Conservation (phyloP, 2,797 vertebrate species). For the Limnodromus scolopaceus region DNA sequence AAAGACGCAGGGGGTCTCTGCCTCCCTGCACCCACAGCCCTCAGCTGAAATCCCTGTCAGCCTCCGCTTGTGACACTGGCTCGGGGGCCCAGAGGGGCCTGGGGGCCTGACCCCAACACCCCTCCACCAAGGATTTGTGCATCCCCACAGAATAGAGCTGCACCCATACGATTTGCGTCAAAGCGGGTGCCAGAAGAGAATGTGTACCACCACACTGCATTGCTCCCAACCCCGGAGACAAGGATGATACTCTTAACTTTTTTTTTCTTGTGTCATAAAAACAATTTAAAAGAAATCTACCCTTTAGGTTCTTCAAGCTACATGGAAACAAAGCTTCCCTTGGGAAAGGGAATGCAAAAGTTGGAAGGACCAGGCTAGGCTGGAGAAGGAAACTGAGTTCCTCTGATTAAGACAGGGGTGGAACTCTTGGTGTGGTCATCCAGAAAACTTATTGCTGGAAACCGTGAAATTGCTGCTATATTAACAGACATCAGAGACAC, state of each 20-base stretch:
- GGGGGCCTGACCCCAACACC: neutral
- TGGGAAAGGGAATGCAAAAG: neutral
- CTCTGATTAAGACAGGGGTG: neutral
- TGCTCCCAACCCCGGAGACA: fast-evolving
- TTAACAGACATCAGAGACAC: neutral
- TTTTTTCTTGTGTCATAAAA: neutral
- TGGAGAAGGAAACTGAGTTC: neutral
- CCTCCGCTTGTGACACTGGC: neutral
- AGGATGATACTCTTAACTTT: neutral
- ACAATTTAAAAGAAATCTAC: neutral
- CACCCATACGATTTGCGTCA: neutral
- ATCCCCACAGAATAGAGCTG: neutral
- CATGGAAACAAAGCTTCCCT: neutral
- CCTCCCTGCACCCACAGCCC: neutral
- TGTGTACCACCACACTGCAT: too few species aligned
- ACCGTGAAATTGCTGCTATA: neutral
- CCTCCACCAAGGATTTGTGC: neutral
- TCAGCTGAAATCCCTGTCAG: neutral
- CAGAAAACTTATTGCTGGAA: neutral
- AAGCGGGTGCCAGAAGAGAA: neutral
- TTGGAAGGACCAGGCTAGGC: neutral
- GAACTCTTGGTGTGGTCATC: neutral
- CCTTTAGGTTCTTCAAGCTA: neutral
- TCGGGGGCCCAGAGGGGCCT: neutral
- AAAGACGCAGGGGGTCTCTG: neutral